Conservation (phyloP, 2,113 vertebrate genomes). For the Apteryx owenii region DNA sequence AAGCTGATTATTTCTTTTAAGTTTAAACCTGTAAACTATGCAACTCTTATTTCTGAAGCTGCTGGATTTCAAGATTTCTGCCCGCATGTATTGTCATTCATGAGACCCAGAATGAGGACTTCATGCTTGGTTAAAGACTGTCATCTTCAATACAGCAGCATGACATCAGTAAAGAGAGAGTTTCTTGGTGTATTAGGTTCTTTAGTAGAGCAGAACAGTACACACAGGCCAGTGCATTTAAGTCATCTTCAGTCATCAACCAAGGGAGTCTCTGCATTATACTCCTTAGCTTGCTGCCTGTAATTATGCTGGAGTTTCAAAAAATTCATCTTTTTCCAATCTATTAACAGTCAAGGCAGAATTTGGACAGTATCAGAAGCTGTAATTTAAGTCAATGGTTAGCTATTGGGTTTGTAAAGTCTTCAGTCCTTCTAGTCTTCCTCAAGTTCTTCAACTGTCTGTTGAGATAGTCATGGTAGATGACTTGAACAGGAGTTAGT, state of each 20-base stretch:
- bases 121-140: background rate
- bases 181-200: background rate
- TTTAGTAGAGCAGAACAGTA: background rate
- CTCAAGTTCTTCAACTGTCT: background rate
- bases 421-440: background rate
- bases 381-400: background rate
- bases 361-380: background rate
- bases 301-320: background rate
- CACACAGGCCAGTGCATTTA: background rate
- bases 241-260: background rate
- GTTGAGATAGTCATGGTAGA: background rate
- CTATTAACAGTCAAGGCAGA: background rate
- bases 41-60: background rate
- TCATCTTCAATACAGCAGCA: background rate
- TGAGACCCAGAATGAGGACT: background rate
- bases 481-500: fast-evolving
- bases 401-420: background rate
- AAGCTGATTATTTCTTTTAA: background rate
- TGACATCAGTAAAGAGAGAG: background rate
- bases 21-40: background rate
- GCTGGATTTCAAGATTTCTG: background rate
- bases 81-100: background rate
- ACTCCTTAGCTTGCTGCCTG: background rate
- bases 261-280: background rate
- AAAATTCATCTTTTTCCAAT: background rate